A percentile compares a stretch with the other conserved stretches of the same genome.
phyloP scores from a whole-genome alignment of 2,113 vertebrate genomes.

The Macrotis lagotis region DNA sequence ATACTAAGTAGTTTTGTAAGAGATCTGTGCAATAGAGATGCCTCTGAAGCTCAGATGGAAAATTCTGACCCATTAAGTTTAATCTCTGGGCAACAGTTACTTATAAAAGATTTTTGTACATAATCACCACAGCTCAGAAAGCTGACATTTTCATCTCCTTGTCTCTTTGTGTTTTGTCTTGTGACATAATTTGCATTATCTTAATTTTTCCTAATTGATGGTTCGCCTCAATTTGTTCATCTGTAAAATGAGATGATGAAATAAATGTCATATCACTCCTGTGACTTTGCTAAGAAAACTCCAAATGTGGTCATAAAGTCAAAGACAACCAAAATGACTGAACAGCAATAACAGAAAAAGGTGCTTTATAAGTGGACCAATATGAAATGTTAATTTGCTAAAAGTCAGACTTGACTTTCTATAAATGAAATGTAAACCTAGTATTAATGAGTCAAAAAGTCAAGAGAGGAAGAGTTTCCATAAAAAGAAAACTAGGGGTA shows the following conservation, averaged over 20 bases:
- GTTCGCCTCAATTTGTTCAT: no score
- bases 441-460: background rate
- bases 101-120: background rate
- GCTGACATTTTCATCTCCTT: background rate
- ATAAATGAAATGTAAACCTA: background rate
- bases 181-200: background rate
- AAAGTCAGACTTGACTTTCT: background rate
- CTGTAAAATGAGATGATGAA: background rate
- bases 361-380: background rate
- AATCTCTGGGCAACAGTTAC: background rate
- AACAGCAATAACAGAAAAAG: background rate
- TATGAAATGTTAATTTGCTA: background rate
- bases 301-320: background rate
- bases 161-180: background rate
- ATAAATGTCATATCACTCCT: background rate
- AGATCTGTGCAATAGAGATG: background rate
- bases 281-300: background rate
- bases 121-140: background rate
- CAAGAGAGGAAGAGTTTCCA: background rate
- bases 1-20: background rate
- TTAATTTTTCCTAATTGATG: background rate
- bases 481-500: background rate
- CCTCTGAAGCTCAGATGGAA: background rate
- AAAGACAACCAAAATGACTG: background rate
- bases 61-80: background rate